These are phyloP conservation scores for Petroica traversi DNA, from an alignment of 2,113 vertebrate genomes.

Conservation along the genomic window DNA sequence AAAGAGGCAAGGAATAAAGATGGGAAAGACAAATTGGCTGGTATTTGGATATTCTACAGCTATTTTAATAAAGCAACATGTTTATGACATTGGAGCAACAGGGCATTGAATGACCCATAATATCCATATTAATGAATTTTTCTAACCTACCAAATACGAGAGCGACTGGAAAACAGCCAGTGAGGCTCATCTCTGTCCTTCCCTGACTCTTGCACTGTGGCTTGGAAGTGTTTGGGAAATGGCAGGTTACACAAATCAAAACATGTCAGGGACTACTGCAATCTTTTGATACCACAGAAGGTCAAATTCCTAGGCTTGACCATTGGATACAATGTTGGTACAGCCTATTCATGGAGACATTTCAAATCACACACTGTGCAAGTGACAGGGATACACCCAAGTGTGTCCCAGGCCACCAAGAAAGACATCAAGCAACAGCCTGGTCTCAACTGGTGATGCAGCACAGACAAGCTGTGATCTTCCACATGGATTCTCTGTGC, in stretches of 20 bases:
- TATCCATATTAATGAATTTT: not conserved
- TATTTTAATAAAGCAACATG: not conserved
- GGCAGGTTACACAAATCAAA: not conserved
- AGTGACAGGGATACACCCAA: not conserved
- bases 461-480: not conserved
- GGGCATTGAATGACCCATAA: not conserved
- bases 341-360: no score
- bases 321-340: not conserved
- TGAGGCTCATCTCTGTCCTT: rapidly evolving
- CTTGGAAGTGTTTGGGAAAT: not conserved
- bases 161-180: not conserved
- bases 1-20: not conserved
- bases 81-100: not conserved
- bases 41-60: not conserved
- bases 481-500: not conserved
- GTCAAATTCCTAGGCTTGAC: not conserved
- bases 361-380: not conserved
- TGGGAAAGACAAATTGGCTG: not conserved
- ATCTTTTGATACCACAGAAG: not conserved
- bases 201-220: not conserved
- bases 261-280: not conserved
- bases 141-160: not conserved
- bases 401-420: not conserved
- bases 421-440: rapidly evolving
- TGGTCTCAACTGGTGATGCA: rapidly evolving